Conservation (phyloP, 2,888 invertebrate species). For the Leucoptera coffeella region DNA sequence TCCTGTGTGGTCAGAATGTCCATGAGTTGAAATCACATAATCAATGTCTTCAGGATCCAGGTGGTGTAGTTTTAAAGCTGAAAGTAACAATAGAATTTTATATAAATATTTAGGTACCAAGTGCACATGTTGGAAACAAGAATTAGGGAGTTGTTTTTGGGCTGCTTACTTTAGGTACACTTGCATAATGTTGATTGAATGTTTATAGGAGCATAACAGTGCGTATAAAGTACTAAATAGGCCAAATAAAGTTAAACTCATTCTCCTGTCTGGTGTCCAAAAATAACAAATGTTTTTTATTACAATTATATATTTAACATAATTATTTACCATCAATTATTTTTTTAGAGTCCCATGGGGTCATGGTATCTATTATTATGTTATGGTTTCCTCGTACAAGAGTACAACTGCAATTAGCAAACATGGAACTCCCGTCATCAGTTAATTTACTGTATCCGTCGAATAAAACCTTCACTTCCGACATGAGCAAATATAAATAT, state of each 20-base stretch:
- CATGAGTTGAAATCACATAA: conserved; percentile 82
- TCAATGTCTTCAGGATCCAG: conserved; percentile 58
- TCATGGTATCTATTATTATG: conserved; percentile 91
- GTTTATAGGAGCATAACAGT: no score
- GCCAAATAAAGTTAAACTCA: no score
- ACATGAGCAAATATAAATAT: no score
- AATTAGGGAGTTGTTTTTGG: no score
- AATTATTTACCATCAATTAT: conserved; percentile 54
- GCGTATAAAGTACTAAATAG: no score
- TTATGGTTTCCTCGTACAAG: conserved; percentile 69
- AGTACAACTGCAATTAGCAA: conserved; percentile 82
- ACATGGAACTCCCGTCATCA: conserved; percentile 44
- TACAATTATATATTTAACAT: no score
- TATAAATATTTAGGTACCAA: no score
- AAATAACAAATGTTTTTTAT: conserved; percentile 5
- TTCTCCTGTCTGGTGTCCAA: no score
- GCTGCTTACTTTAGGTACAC: no score
- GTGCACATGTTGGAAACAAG: no score
- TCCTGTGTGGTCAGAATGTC: conserved; percentile 91
- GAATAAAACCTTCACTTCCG: conserved; percentile 57
- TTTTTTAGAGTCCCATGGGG: conserved; percentile 81
- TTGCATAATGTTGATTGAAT: no score
- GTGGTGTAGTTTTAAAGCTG: conserved; percentile 48
- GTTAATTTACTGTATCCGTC: conserved; percentile 63
- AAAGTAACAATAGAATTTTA: no score